Evolutionary conservation across 2,888 invertebrate genomes (phyloP), one percentile per base, ranked within the genome.

Genomic region (Ormyrus nitidulus): DNA sequence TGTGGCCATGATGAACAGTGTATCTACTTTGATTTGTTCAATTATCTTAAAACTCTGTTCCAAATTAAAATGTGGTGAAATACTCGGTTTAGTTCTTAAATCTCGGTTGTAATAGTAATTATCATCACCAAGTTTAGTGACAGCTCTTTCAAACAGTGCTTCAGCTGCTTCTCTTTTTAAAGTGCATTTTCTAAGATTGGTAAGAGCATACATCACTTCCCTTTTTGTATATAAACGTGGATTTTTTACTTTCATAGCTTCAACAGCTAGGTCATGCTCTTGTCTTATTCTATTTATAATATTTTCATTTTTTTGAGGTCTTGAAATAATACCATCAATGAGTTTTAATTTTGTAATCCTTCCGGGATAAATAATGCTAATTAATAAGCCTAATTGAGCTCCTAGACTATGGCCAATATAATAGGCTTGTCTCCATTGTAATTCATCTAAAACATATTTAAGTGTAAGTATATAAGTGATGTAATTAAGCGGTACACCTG

Each of bases 21-120:
- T 65, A 19, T 82, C 70, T 10, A 69, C 49, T 46, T 78, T 80
- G 9, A 86, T 10, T 7, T 82, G 77, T 4, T 46, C 13, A 2
- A 85, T 34, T 9, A 85, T 48, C 5, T 77, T 7, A 0, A 34
- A 5, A n/a, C 54, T 75, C 59, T 86, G 84, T 0, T 82, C 51
- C 0, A 19, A 0, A 56, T 34, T 81, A 7, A 86, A 82, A 9
- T 75, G 88, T 0, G 92, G 91, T 1, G 85, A 83, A 0, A 91
- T 78, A 0, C 90, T 48, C 0, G 84, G 9, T 81, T 92, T 93
- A 82, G 92, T 87, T 13, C 94, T 91, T 9, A 91, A 91, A 84
- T 94, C 94, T 82, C 91, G 92, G 4, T 92, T 93, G 83, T 92
- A 93, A 77, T 91, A 92, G 81, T 91, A 93, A 71, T 87, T 85